Evolutionary conservation across 2,113 vertebrate genomes (phyloP).

Genomic region (Psephotus haematonotus): DNA sequence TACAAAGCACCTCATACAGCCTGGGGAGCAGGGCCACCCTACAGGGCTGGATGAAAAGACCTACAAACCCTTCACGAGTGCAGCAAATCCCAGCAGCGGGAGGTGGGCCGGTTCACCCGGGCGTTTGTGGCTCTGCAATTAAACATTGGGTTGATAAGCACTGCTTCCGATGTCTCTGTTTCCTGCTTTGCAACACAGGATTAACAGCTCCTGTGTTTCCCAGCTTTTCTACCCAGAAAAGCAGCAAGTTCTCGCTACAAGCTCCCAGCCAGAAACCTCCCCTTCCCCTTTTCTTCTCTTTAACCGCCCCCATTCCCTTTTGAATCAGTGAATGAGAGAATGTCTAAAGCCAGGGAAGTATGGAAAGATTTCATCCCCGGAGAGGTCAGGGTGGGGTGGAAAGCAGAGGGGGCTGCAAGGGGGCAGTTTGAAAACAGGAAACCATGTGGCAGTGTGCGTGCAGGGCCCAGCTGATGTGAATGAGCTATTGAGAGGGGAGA

Average conservation of each 20-base stretch:
- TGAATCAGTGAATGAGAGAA: constrained; percentile 57
- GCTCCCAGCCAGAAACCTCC: not conserved
- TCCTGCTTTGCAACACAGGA: not conserved
- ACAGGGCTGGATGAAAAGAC: not conserved
- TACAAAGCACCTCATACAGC: not conserved
- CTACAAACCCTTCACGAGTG: not conserved
- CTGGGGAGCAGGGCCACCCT: not conserved
- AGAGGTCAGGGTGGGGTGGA: constrained; percentile 60
- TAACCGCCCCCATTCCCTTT: not conserved
- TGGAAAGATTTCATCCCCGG: constrained; percentile 57
- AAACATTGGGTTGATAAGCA: not conserved
- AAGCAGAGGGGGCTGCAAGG: constrained; percentile 47
- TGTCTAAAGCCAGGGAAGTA: constrained; percentile 45
- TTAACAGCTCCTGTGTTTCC: not conserved
- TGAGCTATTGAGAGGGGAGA: constrained; percentile 54
- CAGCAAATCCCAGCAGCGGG: not conserved
- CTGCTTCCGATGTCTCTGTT: not conserved
- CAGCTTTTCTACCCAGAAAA: not conserved
- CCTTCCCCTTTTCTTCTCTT: not conserved
- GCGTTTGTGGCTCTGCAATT: not conserved
- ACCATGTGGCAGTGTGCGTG: constrained; percentile 51
- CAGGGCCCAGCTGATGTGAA: constrained; percentile 56
- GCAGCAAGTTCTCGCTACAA: not conserved
- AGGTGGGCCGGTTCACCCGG: not conserved
- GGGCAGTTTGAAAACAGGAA: constrained; percentile 70